Percentiles rank a stretch among this genome's conserved stretches.
phyloP scores from a whole-genome alignment of 2,797 vertebrate genomes.

The Diceros bicornis region DNA sequence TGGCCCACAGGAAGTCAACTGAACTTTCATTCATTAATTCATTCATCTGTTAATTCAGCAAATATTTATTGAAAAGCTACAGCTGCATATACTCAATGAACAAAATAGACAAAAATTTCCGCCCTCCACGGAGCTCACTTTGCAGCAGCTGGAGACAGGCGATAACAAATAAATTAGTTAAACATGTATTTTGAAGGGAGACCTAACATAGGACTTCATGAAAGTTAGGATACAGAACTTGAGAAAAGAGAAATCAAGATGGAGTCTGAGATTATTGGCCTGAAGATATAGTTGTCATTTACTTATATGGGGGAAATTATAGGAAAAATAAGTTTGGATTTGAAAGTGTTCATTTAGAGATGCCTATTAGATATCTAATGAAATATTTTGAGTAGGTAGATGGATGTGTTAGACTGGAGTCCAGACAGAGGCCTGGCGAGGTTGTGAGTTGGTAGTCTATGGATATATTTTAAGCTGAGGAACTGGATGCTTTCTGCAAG shows the following conservation, averaged over 20 bases:
- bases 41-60: background rate
- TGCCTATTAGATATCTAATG: too few relatives aligned
- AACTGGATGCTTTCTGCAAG: too few relatives aligned
- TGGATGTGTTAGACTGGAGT: too few relatives aligned
- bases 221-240: background rate
- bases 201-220: background rate
- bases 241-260: background rate
- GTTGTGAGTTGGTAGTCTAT: too few relatives aligned
- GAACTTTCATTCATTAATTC: background rate
- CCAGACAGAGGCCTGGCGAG: too few relatives aligned
- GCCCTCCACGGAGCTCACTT: background rate
- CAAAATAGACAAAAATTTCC: too few relatives aligned
- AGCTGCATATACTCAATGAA: background rate
- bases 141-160: background rate
- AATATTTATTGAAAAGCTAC: background rate
- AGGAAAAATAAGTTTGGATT: background rate
- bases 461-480: accelerated
- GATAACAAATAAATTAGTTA: background rate
- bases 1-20: background rate
- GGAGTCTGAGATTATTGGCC: background rate
- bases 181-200: background rate
- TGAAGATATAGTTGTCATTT: background rate
- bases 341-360: background rate
- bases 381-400: too few relatives aligned
- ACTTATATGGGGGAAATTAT: background rate